Evolutionary conservation across 2,888 invertebrate genomes (phyloP).

Genomic region (Stegana nigrithorax): DNA sequence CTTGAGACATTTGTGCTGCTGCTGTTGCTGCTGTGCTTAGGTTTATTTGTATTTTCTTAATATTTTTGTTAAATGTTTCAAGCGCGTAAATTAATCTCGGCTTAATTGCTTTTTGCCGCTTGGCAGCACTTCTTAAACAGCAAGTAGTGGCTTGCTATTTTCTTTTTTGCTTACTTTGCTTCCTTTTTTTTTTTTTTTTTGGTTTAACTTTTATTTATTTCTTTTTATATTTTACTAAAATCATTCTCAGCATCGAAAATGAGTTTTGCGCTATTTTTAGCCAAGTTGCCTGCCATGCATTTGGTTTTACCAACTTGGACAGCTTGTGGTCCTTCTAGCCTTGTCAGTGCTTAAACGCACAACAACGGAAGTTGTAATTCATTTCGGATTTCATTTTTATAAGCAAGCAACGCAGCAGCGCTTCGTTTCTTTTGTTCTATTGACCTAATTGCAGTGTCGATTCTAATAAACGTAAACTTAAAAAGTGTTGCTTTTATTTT

Average conservation of each 20-base stretch:
- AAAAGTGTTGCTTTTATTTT: too few relatives aligned
- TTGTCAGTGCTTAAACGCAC: too few relatives aligned
- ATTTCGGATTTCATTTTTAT: neutral
- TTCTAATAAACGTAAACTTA: too few relatives aligned
- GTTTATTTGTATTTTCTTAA: slow-evolving; percentile 50
- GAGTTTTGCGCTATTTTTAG: slow-evolving; percentile 13
- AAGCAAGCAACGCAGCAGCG: too few relatives aligned
- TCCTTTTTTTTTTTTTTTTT: neutral
- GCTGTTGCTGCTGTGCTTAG: neutral
- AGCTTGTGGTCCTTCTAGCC: too few relatives aligned
- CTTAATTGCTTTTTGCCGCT: slow-evolving; percentile 57
- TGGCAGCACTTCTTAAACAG: neutral
- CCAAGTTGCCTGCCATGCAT: too few relatives aligned
- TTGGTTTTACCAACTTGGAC: too few relatives aligned
- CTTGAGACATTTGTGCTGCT: neutral
- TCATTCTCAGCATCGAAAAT: neutral
- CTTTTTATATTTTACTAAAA: too few relatives aligned
- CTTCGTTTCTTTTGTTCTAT: neutral
- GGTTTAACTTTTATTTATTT: too few relatives aligned
- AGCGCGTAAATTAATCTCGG: slow-evolving; percentile 60
- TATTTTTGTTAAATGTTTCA: slow-evolving; percentile 57
- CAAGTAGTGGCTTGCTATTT: neutral
- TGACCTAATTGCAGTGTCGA: neutral
- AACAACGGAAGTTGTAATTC: neutral
- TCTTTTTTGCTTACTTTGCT: neutral